Percentiles rank a stretch among this genome's conserved stretches.
Conservation (phyloP, 2,797 vertebrate genomes). For the Chiroxiphia lanceolata region DNA sequence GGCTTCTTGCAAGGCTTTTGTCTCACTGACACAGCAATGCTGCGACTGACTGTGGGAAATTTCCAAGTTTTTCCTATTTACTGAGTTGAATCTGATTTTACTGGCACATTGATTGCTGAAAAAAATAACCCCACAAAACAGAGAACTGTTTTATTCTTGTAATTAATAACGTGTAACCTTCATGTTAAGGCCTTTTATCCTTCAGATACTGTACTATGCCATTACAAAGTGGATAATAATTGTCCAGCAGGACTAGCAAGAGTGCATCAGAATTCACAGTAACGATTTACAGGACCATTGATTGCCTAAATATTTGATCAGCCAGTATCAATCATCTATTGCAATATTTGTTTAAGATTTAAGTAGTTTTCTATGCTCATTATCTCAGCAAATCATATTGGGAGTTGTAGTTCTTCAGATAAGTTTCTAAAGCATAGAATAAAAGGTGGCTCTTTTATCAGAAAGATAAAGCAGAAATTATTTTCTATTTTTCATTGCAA, state of each 20-base stretch:
- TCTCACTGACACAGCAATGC: background rate
- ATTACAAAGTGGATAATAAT: slow-evolving; percentile 41
- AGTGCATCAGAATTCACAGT: slow-evolving; percentile 29
- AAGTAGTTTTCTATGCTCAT: slow-evolving; percentile 32
- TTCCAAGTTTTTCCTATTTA: background rate
- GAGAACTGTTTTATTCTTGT: background rate
- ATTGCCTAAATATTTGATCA: slow-evolving; percentile 57
- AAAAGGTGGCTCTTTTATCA: background rate
- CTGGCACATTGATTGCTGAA: background rate
- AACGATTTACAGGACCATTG: slow-evolving; percentile 36
- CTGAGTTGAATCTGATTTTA: slow-evolving; percentile 11
- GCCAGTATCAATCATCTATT: slow-evolving; percentile 35
- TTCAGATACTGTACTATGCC: background rate
- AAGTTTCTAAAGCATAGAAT: slow-evolving; percentile 20
- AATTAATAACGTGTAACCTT: slow-evolving; percentile 14
- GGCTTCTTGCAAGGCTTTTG: background rate
- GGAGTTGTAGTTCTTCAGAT: slow-evolving; percentile 11
- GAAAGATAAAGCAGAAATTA: slow-evolving; percentile 14
- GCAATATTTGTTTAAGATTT: slow-evolving; percentile 54
- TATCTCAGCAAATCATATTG: slow-evolving; percentile 8
- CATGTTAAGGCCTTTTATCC: slow-evolving; percentile 1
- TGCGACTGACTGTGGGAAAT: background rate
- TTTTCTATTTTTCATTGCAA: slow-evolving; percentile 4
- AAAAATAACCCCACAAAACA: background rate
- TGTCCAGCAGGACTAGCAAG: slow-evolving; percentile 18